Evolutionary conservation across 1,140 invertebrate genomes (phyloP).

Genomic region (Ooceraea biroi): DNA sequence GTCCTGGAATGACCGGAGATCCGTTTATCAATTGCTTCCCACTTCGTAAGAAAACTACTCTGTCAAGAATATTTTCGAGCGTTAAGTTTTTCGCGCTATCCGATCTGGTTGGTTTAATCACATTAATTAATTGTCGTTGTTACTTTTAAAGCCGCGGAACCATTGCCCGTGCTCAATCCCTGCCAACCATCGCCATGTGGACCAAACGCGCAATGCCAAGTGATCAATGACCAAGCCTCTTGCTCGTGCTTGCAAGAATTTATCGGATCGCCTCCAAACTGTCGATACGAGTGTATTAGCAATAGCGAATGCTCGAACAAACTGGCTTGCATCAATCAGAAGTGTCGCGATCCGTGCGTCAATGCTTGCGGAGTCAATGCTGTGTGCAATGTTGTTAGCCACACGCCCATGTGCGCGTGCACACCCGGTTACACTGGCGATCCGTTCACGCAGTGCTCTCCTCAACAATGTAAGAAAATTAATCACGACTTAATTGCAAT

Average conservation of each 20-base stretch:
- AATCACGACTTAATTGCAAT: background rate
- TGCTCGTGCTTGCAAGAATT: slow-evolving; percentile 90
- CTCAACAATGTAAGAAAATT: slow-evolving; percentile 49
- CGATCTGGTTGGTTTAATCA: slow-evolving; percentile 77
- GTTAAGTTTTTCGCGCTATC: slow-evolving; percentile 75
- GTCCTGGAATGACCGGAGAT: slow-evolving; percentile 83
- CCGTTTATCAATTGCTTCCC: slow-evolving; percentile 86
- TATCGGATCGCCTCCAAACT: slow-evolving; percentile 90
- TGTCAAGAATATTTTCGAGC: slow-evolving; percentile 87
- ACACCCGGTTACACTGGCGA: slow-evolving; percentile 90
- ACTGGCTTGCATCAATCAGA: slow-evolving; percentile 91
- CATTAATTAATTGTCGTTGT: background rate
- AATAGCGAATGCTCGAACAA: slow-evolving; percentile 91
- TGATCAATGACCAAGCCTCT: slow-evolving; percentile 88
- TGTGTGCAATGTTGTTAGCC: slow-evolving; percentile 90
- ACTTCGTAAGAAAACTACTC: slow-evolving; percentile 84
- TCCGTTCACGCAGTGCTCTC: slow-evolving; percentile 87
- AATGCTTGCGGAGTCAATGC: slow-evolving; percentile 91
- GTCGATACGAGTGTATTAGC: slow-evolving; percentile 90
- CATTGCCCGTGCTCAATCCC: slow-evolving; percentile 79
- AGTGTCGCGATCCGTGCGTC: slow-evolving; percentile 91
- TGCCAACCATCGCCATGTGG: slow-evolving; percentile 92
- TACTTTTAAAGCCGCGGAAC: slow-evolving; percentile 71
- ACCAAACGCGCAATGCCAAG: slow-evolving; percentile 90
- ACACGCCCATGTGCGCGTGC: slow-evolving; percentile 91